Evolutionary conservation across 2,797 vertebrate genomes (phyloP), one percentile per base, ranked within the genome.

Genomic region (Pogonophryne albipinna): DNA sequence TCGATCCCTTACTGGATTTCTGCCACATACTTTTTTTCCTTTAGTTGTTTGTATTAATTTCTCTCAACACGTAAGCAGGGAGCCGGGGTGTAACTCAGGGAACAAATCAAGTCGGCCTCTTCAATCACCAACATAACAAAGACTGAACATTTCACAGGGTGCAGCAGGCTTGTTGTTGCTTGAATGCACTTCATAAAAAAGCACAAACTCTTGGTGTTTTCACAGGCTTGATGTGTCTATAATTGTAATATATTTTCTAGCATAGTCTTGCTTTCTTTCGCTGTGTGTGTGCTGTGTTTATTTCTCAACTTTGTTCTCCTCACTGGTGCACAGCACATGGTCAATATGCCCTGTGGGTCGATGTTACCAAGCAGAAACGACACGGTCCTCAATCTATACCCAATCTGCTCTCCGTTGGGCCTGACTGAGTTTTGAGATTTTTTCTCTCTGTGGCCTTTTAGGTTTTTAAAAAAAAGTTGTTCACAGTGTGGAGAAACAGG

Each of bases 141-240:
- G 71, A 8, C 13, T 41, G 79, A 76, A 51, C 46, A n/a, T 66
- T 75, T 74, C 78, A 56, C 79, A 70, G 78, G 27, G 72, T 73
- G 88, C 83, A 31, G 78, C 79, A 58, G 79, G 74, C 78, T 67
- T 0, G 83, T 88, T 75, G 4, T 51, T 73, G 85, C 81, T 74
- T 66, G 65, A 76, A 63, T 69, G 83, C 74, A 53, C 76, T 20
- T 12, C 17, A 19, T 83, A 79, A 87, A 84, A 76, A 70, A 79
- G 51, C 78, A 52, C 50, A 27, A 11, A 42, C 71, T 56, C 71
- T 74, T 60, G 78, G 78, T 20, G 55, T 77, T 76, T 65, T 58
- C 46, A 0, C 69, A 31, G 53, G 17, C 4, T 71, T 59, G 15
- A 10, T 47, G 67, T 76, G 71, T 68, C 53, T 58, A 14, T 10